Evolutionary conservation across 2,113 vertebrate species (phyloP).

Genomic region (Columba livia): DNA sequence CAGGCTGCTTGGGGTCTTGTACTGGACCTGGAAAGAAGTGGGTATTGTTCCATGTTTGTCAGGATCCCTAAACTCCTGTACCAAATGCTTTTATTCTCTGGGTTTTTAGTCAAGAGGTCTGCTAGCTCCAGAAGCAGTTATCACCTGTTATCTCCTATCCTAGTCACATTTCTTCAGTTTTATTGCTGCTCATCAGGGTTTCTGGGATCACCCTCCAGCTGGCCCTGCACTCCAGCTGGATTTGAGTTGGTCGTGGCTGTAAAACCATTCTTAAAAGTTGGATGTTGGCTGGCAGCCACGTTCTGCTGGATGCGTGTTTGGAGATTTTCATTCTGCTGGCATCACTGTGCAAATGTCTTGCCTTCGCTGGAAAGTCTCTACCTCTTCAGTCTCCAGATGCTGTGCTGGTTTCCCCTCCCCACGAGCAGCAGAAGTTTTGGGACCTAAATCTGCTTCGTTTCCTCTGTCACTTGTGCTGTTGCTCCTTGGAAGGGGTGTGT

Average conservation of each 20-base stretch:
- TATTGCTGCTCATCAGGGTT: not conserved
- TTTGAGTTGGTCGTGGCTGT: not conserved
- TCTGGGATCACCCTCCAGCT: not conserved
- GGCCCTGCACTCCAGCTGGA: not conserved
- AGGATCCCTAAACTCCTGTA: not conserved
- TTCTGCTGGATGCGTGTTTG: not conserved
- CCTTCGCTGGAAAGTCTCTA: not conserved
- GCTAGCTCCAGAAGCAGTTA: not conserved
- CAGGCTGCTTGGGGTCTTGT: not conserved
- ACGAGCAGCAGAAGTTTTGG: not conserved
- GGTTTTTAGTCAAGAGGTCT: not conserved
- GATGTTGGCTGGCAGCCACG: not conserved
- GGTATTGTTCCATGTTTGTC: not conserved
- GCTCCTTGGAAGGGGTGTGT: not conserved
- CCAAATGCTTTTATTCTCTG: not conserved
- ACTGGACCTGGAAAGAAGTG: not conserved
- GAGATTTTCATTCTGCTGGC: not conserved
- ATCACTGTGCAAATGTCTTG: not conserved
- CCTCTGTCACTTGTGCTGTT: not conserved
- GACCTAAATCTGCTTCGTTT: not conserved
- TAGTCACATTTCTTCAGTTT: not conserved
- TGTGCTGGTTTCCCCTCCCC: not conserved
- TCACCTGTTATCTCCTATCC: not conserved
- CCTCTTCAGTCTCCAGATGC: not conserved
- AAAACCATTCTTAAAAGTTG: not conserved